A percentile compares a stretch with the other conserved stretches of the same genome.
These are phyloP conservation scores for Sericinus montela DNA, from an alignment of 2,888 invertebrate genomes.

Conservation along the genomic window DNA sequence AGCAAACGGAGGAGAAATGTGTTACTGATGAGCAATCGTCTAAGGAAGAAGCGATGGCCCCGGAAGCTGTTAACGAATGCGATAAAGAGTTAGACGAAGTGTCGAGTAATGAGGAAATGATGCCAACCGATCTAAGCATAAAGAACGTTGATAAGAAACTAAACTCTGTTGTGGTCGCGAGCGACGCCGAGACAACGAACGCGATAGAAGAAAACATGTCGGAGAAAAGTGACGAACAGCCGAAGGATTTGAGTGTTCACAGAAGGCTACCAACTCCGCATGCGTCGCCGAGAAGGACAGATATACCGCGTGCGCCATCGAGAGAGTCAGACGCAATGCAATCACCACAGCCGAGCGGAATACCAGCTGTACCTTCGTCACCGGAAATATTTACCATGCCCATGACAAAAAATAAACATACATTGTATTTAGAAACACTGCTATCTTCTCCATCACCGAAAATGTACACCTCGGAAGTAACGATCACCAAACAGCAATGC, in stretches of 20 bases:
- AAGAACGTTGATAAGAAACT: conserved; percentile 51
- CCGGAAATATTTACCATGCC: conserved; percentile 82
- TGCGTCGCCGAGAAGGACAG: conserved; percentile 66
- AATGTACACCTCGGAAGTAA: conserved; percentile 79
- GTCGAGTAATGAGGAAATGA: conserved; percentile 53
- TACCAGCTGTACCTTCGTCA: conserved; percentile 84
- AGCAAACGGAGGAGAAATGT: conserved; percentile 6
- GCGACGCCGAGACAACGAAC: conserved; percentile 42
- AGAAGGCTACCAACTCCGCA: conserved; percentile 68
- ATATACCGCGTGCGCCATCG: conserved; percentile 80
- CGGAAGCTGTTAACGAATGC: conserved; percentile 21
- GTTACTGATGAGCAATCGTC: conserved; percentile 25
- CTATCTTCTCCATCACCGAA: conserved; percentile 80
- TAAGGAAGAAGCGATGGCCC: conserved; percentile 21
- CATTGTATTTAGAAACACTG: conserved; percentile 81
- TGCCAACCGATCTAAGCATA: conserved; percentile 79
- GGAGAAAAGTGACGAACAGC: conserved; percentile 76
- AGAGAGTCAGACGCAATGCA: conserved; percentile 85
- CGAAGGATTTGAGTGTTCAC: conserved; percentile 80
- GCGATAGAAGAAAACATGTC: conserved; percentile 50
- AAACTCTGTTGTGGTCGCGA: conserved; percentile 35
- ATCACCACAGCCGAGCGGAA: conserved; percentile 85
- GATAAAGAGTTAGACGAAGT: conserved; percentile 24
- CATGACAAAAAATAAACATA: conserved; percentile 67
- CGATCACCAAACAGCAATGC: conserved; percentile 78